These are phyloP conservation scores for Anarsia innoxiella DNA, from an alignment of 2,888 invertebrate genomes.

Conservation along the genomic window DNA sequence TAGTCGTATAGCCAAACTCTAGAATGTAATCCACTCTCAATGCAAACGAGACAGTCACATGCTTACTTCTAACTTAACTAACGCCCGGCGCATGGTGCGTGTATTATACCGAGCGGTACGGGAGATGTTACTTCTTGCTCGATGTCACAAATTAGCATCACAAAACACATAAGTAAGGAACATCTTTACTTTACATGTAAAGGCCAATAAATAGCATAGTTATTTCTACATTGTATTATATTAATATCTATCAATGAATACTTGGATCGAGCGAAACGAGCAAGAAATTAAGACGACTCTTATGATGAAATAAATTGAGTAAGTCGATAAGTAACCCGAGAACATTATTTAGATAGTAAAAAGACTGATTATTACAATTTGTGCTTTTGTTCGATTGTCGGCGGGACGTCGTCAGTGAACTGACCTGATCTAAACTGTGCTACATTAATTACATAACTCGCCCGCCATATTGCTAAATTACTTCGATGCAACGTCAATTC, in stretches of 20 bases:
- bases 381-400: conserved; percentile 25
- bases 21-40: conserved; percentile 37
- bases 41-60: conserved; percentile 57
- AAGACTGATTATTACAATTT: conserved; percentile 17
- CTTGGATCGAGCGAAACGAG: conserved; percentile 62
- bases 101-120: too few species aligned
- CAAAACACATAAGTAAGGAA: conserved; percentile 46
- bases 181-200: conserved; percentile 49
- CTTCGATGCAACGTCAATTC: conserved; percentile 2
- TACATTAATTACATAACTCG: conserved; percentile 28
- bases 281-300: conserved; percentile 45
- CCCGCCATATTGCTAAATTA: too few species aligned
- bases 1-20: conserved; percentile 38
- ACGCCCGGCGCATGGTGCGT: too few species aligned
- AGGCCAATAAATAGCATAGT: conserved; percentile 68
- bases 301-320: conserved; percentile 27
- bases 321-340: conserved; percentile 30
- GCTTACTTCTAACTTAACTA: conserved; percentile 53
- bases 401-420: conserved; percentile 33
- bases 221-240: conserved; percentile 63
- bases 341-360: conserved; percentile 21
- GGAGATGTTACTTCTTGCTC: conserved; percentile 34
- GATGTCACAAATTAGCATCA: conserved; percentile 34
- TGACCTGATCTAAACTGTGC: conserved; percentile 51
- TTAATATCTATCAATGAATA: conserved; percentile 48